A percentile compares a stretch with the other conserved stretches of the same genome.
phyloP scores from a whole-genome alignment of 2,113 vertebrate species.

The Myiagra hebetior region DNA sequence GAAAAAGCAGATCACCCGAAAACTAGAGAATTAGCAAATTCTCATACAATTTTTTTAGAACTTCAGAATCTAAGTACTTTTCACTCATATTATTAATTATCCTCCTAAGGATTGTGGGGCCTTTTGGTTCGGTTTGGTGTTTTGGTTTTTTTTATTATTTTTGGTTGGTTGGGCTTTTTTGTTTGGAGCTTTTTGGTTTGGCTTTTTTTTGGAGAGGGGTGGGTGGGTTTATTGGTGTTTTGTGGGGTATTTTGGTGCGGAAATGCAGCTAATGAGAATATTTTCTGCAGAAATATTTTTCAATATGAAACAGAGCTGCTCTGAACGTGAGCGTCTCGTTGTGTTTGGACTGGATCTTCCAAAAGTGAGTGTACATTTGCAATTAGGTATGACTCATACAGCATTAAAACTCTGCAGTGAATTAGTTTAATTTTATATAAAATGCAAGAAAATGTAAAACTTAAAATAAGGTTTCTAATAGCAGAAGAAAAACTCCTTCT shows the following conservation, averaged over 20 bases:
- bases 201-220: not conserved
- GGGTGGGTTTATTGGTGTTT: not conserved
- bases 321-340: not conserved
- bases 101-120: not conserved
- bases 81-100: not conserved
- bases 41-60: not conserved
- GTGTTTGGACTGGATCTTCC: conserved; percentile 58
- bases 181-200: not conserved
- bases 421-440: conserved; percentile 49
- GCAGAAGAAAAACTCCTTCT: not conserved
- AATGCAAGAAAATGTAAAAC: not conserved
- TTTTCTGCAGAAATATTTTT: not conserved
- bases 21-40: not conserved
- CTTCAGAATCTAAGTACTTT: not conserved
- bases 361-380: conserved; percentile 41
- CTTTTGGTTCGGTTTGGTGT: not conserved
- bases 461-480: not conserved
- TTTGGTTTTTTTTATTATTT: not conserved
- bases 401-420: conserved; percentile 20
- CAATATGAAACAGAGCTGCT: not conserved
- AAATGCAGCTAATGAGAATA: not conserved
- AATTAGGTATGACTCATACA: conserved; percentile 71
- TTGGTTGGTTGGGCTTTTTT: not conserved
- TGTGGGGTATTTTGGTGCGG: fast-evolving
- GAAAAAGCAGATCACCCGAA: not conserved